Evolutionary conservation across 2,113 vertebrate genomes (phyloP).

Genomic region (Syngnathus typhle): DNA sequence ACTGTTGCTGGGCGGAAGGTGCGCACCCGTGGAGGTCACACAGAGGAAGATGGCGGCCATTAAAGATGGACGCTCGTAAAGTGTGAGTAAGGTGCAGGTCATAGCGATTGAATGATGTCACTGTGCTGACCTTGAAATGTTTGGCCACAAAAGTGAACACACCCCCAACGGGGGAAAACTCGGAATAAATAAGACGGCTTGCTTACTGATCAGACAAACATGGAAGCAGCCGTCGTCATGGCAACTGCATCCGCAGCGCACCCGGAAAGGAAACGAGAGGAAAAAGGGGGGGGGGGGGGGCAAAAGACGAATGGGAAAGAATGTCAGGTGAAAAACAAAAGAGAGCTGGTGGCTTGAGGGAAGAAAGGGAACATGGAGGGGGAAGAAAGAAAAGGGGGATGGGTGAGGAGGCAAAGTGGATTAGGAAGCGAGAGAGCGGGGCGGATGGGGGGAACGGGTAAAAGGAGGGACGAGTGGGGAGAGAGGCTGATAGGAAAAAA

Average conservation of each 20-base stretch:
- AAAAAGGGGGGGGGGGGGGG: not conserved
- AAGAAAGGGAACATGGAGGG: slow-evolving; percentile 26
- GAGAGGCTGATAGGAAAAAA: not conserved
- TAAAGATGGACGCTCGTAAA: slow-evolving; percentile 13
- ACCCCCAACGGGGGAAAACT: too few relatives aligned
- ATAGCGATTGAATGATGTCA: too few relatives aligned
- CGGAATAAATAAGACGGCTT: slow-evolving; percentile 63
- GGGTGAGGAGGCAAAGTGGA: too few relatives aligned
- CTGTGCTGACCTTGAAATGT: too few relatives aligned
- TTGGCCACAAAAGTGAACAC: too few relatives aligned
- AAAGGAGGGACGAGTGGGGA: not conserved
- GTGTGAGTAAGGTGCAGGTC: not conserved
- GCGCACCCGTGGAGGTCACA: slow-evolving; percentile 42
- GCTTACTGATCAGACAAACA: slow-evolving; percentile 62
- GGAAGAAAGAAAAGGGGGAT: not conserved
- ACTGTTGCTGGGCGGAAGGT: slow-evolving; percentile 58
- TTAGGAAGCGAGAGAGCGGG: not conserved
- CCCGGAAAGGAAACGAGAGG: slow-evolving; percentile 41
- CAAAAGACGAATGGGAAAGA: slow-evolving; percentile 21
- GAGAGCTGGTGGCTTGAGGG: slow-evolving; percentile 37
- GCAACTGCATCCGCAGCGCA: slow-evolving; percentile 75
- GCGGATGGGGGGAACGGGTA: not conserved
- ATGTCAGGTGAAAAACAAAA: slow-evolving; percentile 38
- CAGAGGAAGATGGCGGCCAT: slow-evolving; percentile 15
- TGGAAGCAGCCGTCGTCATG: slow-evolving; percentile 71